phyloP scores from a whole-genome alignment of 92 coral and sea anemone genomes.

The Diadumene lineata region DNA sequence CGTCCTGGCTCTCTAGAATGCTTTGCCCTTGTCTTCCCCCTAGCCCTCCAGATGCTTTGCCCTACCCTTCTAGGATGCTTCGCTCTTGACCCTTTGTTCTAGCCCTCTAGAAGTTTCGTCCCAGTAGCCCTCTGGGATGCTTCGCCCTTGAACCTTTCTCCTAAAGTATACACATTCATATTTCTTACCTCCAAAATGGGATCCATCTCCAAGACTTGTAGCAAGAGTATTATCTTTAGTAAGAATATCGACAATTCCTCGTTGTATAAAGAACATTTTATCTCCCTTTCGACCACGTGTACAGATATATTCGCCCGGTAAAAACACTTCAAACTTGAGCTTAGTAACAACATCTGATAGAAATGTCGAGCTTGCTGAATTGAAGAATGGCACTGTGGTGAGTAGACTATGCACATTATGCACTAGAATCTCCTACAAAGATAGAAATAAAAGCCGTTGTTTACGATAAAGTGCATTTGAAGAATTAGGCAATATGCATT shows the following conservation, averaged over 20 bases:
- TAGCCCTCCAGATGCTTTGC: too few relatives aligned
- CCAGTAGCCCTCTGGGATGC: too few relatives aligned
- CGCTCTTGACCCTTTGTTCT: too few relatives aligned
- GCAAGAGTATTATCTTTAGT: conserved; percentile 83
- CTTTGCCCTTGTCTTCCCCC: too few relatives aligned
- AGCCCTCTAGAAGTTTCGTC: too few relatives aligned
- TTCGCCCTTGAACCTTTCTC: too few relatives aligned
- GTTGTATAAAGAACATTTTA: conserved; percentile 94
- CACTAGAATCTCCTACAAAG: conserved; percentile 69
- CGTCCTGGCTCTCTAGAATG: too few relatives aligned
- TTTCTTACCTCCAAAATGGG: conserved; percentile 93
- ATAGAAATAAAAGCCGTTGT: too few relatives aligned
- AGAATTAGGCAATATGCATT: too few relatives aligned
- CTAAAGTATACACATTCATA: neutral
- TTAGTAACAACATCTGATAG: conserved; percentile 64
- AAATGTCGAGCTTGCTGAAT: conserved; percentile 60
- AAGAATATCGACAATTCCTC: conserved; percentile 92
- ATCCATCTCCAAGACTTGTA: conserved; percentile 95
- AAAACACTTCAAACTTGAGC: conserved; percentile 85
- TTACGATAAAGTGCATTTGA: too few relatives aligned
- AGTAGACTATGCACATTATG: conserved; percentile 86
- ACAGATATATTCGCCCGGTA: conserved; percentile 91
- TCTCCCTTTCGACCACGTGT: conserved; percentile 85
- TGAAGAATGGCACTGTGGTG: conserved; percentile 83
- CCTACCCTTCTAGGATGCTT: too few relatives aligned